A percentile compares a stretch with the other conserved stretches of the same genome.
These are phyloP conservation scores for Notechis scutatus DNA, from an alignment of 2,113 vertebrate species.

Conservation along the genomic window DNA sequence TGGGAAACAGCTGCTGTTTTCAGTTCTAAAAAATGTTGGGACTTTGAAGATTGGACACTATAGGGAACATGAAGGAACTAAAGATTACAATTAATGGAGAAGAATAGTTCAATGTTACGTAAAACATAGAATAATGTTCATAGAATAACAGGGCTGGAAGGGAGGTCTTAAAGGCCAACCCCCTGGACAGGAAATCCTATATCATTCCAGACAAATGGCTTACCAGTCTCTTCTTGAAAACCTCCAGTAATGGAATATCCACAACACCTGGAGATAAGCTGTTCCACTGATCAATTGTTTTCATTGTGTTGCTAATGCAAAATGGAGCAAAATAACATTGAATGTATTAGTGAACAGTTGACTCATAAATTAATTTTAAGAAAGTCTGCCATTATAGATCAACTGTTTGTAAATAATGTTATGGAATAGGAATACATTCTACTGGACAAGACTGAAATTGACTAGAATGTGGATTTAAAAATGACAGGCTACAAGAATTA, in stretches of 20 bases:
- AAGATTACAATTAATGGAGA: neutral
- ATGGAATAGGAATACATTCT: neutral
- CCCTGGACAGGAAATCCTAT: neutral
- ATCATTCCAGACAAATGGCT: neutral
- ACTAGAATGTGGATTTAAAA: neutral
- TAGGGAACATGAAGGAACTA: neutral
- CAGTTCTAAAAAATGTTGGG: neutral
- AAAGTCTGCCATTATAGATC: neutral
- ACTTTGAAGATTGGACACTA: neutral
- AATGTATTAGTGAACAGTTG: neutral
- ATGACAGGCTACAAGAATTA: neutral
- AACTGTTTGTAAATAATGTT: neutral
- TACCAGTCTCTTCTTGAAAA: neutral
- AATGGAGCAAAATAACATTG: neutral
- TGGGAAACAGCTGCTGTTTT: neutral
- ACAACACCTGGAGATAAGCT: neutral
- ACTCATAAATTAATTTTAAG: neutral
- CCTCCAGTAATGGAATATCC: neutral
- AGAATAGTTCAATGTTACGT: neutral
- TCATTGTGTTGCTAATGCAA: neutral
- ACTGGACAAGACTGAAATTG: neutral
- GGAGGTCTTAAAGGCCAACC: neutral
- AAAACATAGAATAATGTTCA: neutral
- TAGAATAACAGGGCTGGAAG: neutral
- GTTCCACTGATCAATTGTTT: neutral